phyloP scores from a whole-genome alignment of 1,140 invertebrate species.

The Drosophila fuyamai region DNA sequence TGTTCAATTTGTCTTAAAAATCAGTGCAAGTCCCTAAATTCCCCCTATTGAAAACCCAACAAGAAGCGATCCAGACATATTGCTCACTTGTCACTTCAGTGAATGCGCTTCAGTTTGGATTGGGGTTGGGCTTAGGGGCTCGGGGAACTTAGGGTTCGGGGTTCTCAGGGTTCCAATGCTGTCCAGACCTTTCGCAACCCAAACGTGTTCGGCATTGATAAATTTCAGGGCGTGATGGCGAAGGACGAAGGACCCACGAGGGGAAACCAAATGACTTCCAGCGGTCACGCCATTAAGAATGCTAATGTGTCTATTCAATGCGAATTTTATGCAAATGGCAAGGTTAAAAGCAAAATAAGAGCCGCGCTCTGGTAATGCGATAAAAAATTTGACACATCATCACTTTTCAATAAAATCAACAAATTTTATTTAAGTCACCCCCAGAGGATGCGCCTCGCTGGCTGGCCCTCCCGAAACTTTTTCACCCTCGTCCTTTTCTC shows the following conservation, averaged over 20 bases:
- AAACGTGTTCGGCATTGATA: conserved; percentile 79
- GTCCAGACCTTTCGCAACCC: conserved; percentile 37
- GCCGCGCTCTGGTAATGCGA: conserved; percentile 75
- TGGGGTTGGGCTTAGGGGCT: conserved; percentile 8
- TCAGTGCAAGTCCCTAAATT: conserved; percentile 31
- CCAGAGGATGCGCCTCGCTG: conserved; percentile 70
- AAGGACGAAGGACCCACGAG: conserved; percentile 1
- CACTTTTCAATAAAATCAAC: conserved; percentile 83
- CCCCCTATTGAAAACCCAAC: conserved; percentile 10
- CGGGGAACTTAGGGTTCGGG: background rate
- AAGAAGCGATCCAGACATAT: conserved; percentile 59
- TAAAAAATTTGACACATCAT: conserved; percentile 83
- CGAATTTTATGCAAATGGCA: conserved; percentile 81
- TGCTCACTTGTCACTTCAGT: conserved; percentile 79
- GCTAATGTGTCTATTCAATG: conserved; percentile 81
- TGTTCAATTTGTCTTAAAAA: conserved; percentile 72
- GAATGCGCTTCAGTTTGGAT: conserved; percentile 39
- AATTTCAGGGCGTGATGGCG: conserved; percentile 64
- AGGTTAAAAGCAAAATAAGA: conserved; percentile 81
- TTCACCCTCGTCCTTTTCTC: conserved; percentile 32
- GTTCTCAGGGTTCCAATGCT: conserved; percentile 1
- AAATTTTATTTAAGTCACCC: conserved; percentile 82
- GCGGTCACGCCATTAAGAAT: conserved; percentile 76
- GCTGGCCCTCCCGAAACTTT: conserved; percentile 28
- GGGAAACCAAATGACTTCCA: conserved; percentile 59